Evolutionary conservation across 2,888 invertebrate genomes (phyloP).

Genomic region (Strigamia transsilvanica): DNA sequence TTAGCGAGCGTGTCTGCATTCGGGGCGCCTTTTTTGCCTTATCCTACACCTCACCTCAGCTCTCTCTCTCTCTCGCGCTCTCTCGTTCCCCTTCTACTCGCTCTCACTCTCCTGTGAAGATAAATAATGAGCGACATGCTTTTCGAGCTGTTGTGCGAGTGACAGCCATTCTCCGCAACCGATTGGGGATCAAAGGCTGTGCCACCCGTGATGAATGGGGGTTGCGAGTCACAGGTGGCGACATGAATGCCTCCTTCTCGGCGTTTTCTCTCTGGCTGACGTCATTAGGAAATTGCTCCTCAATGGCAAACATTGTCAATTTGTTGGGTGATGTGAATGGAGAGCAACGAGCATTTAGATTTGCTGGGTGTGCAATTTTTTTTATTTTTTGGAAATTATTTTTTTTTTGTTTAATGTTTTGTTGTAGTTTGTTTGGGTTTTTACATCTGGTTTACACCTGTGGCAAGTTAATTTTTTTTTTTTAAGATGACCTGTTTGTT

Average conservation of each 20-base stretch:
- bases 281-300: slow-evolving; percentile 52
- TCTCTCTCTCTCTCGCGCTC: background rate
- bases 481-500: no score
- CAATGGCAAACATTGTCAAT: slow-evolving; percentile 36
- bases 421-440: no score
- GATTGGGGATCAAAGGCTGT: slow-evolving; percentile 54
- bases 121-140: slow-evolving; percentile 53
- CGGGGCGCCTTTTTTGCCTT: slow-evolving; percentile 44
- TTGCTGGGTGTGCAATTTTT: no score
- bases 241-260: slow-evolving; percentile 48
- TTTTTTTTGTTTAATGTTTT: no score
- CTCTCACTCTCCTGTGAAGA: slow-evolving; percentile 39
- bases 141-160: slow-evolving; percentile 51
- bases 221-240: slow-evolving; percentile 51
- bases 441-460: no score
- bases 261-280: slow-evolving; percentile 12
- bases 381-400: no score
- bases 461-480: no score
- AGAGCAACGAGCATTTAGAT: background rate
- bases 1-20: slow-evolving; percentile 49
- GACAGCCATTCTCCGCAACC: slow-evolving; percentile 54
- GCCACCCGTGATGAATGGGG: slow-evolving; percentile 50
- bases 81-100: background rate
- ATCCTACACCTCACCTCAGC: background rate
- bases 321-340: slow-evolving; percentile 16